Evolutionary conservation across 1,140 invertebrate genomes (phyloP).

Genomic region (Matsumurasca onukii): DNA sequence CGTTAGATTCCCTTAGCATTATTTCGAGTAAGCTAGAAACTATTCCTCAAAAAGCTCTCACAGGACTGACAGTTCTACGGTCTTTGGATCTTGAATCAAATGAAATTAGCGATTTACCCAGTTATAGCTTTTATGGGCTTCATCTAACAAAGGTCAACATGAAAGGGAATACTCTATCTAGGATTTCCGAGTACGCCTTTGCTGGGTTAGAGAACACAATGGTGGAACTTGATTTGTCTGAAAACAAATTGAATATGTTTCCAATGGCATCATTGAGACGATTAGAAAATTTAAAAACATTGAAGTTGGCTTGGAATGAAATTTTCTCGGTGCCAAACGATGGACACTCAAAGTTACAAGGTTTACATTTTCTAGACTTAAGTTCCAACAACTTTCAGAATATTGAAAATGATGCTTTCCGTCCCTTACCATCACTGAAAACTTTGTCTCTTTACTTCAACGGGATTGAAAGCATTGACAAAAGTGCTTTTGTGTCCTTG

Average conservation of each 20-base stretch:
- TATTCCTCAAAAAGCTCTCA: slow-evolving; percentile 79
- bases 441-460: slow-evolving; percentile 83
- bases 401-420: slow-evolving; percentile 73
- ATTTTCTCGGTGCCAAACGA: slow-evolving; percentile 68
- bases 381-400: slow-evolving; percentile 82
- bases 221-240: slow-evolving; percentile 78
- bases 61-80: slow-evolving; percentile 67
- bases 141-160: slow-evolving; percentile 78
- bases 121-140: slow-evolving; percentile 84
- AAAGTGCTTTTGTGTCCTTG: slow-evolving; percentile 71
- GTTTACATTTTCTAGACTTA: slow-evolving; percentile 75
- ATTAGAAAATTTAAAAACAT: slow-evolving; percentile 67
- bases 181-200: slow-evolving; percentile 81
- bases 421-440: slow-evolving; percentile 72
- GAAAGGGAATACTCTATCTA: slow-evolving; percentile 76
- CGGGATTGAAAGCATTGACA: slow-evolving; percentile 73
- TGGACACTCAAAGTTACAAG: slow-evolving; percentile 65
- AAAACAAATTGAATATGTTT: slow-evolving; percentile 80
- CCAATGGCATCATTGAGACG: slow-evolving; percentile 76
- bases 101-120: slow-evolving; percentile 76
- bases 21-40: slow-evolving; percentile 75
- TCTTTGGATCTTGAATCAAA: slow-evolving; percentile 85
- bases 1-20: slow-evolving; percentile 76
- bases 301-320: slow-evolving; percentile 83
- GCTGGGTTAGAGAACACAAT: slow-evolving; percentile 78